Evolutionary conservation across 2,888 invertebrate genomes (phyloP), one percentile per base, ranked within the genome.

Genomic region (Archips xylosteana): DNA sequence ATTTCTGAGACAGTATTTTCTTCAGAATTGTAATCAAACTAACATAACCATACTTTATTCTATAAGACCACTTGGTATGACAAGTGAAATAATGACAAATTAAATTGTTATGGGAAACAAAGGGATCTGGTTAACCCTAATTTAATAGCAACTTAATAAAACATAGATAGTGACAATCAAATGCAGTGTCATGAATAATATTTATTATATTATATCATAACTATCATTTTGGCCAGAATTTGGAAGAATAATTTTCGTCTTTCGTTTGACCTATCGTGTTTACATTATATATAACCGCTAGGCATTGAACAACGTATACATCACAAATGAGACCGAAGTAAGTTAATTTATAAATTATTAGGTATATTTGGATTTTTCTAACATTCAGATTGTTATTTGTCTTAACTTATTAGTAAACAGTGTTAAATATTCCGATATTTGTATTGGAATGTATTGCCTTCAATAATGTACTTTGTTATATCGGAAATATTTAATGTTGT

Each of bases 221-320:
- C 89, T 92, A 91, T 89, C 81, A 69, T 83, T 91, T 93, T 93
- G 92, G 92, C 92, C 91, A 86, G 87, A 89, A 87, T 87, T 85
- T 91, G 92, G 94, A 93, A 94, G 93, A 92, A 89, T 89, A 89
- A 84, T 85, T 87, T 85, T 83, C 81, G 80, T 77, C 75, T 79
- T 87, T 88, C 88, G 81, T 84, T 87, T 81, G 81, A 81, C 81
- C 81, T 83, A 81, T 81, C 77, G 77, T 76, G 77, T 82, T 82
- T 85, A 85, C 80, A 80, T 51, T 15, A 51, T 6, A 78, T 77
- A 36, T 62, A 76, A 65, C 60, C 45, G 34, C 73, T 74, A 74
- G 5, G 60, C 15, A 42, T 69, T 61, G 13, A 60, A 15, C 54
- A 57, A 32, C 12, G 57, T 57, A 54, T 54, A 54, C 32, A 57